Evolutionary conservation across 2,888 invertebrate genomes (phyloP), one percentile per base, ranked within the genome.

Genomic region (Zonitis immaculata): DNA sequence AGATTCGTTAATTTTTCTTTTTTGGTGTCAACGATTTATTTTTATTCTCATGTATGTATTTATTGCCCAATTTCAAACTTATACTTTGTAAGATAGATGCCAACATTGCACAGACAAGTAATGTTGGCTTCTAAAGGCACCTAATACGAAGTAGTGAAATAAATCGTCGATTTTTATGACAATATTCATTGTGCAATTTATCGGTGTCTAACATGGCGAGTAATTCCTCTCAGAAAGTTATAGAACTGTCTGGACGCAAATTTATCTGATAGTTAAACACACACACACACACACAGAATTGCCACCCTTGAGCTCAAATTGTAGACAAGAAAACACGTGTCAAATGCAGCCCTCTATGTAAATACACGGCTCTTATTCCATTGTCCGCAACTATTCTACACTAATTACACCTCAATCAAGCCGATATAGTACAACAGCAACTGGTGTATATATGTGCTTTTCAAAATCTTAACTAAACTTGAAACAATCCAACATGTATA

Each of bases 321-420:
- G 22, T 4, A 22, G 22, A 18, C 11, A 39, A 6, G 11, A 2
- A 6, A 5, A 39, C 58, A 59, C 59, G 58, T 61, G 61, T 61
- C 61, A 59, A 57, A 48, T 57, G 25, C 61, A 61, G 59, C 59
- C 58, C 56, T 61, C 59, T 58, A 52, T 60, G 58, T 58, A 58
- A 60, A 61, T 58, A 60, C 11, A 39, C 18, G 18, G 20, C 18
- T 20, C 18, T 39, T 53, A 55, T 46, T 42, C 59, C 50, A 59
- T 61, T 61, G 59, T 61, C 56, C 56, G 16, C 20, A 39, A 45
- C 54, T 51, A 52, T 60, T 58, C 56, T 53, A 49, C 48, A 50
- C 59, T 59, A 60, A 61, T 61, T 61, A 59, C 52, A 50, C 57
- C 51, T 60, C 59, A 60, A 61, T 61, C 58, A 59, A 39, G 51